These are phyloP conservation scores for Machaerirhynchus nigripectus DNA, from an alignment of 2,113 vertebrate species.

Conservation along the genomic window DNA sequence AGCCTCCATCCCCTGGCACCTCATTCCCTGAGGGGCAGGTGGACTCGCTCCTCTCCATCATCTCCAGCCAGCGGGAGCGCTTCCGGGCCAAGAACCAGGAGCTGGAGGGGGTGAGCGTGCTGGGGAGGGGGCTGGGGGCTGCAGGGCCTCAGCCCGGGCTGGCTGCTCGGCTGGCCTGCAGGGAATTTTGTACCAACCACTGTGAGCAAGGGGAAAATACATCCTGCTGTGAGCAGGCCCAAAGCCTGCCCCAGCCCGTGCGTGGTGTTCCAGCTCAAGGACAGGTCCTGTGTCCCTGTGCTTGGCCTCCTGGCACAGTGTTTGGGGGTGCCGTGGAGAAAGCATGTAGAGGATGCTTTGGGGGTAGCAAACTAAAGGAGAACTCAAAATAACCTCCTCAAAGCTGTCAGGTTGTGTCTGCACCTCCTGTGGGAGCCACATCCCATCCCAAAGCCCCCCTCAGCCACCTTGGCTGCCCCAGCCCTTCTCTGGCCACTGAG, in stretches of 20 bases:
- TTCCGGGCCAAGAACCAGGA: constrained; percentile 94
- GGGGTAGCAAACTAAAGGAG: neutral
- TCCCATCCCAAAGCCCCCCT: neutral
- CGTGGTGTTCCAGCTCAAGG: neutral
- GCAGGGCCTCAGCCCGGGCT: neutral
- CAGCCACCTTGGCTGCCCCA: neutral
- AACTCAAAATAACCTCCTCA: neutral
- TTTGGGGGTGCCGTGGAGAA: accelerated
- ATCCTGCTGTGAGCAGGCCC: neutral
- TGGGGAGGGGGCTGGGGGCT: neutral
- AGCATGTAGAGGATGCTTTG: accelerated
- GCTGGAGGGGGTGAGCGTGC: constrained; percentile 84
- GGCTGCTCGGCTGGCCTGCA: neutral
- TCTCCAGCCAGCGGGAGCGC: constrained; percentile 95
- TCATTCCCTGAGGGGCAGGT: constrained; percentile 86
- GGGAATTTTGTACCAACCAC: neutral
- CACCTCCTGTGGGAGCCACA: neutral
- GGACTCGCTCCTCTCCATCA: constrained; percentile 95
- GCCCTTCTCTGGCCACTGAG: neutral
- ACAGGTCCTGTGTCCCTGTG: neutral
- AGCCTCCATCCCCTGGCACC: neutral
- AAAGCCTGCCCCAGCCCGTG: neutral
- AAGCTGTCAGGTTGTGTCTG: neutral
- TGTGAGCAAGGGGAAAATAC: neutral
- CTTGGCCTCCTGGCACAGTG: neutral